Evolutionary conservation across 2,888 invertebrate genomes (phyloP).

Genomic region (Keiferia lycopersicella): DNA sequence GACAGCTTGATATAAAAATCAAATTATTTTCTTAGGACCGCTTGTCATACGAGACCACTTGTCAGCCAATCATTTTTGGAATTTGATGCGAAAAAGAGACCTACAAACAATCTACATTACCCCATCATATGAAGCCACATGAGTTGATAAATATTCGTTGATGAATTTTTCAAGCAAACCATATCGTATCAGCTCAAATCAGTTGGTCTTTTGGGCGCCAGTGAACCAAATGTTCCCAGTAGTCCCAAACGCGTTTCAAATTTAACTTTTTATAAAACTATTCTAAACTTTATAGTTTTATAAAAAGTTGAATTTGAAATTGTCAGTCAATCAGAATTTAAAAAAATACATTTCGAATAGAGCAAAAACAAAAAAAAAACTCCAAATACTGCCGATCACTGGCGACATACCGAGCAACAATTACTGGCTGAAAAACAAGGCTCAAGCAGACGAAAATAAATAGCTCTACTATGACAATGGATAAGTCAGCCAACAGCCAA

Average conservation of each 20-base stretch:
- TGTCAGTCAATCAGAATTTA: slow-evolving; percentile 1
- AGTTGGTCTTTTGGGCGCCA: too few species aligned
- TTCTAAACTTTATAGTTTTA: too few species aligned
- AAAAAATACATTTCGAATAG: slow-evolving; percentile 12
- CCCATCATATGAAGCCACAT: too few species aligned
- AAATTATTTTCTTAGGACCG: slow-evolving; percentile 45
- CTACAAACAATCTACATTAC: too few species aligned
- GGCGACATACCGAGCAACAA: slow-evolving; percentile 28
- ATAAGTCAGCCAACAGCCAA: slow-evolving; percentile 38
- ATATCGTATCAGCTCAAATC: too few species aligned
- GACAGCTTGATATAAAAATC: slow-evolving; percentile 69
- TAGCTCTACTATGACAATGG: slow-evolving; percentile 22
- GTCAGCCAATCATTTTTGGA: slow-evolving; percentile 4
- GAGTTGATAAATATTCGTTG: too few species aligned
- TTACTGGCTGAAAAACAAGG: slow-evolving; percentile 33
- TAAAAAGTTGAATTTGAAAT: slow-evolving; percentile 12
- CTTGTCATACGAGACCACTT: slow-evolving; percentile 43
- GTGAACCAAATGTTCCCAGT: too few species aligned
- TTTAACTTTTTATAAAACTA: too few species aligned
- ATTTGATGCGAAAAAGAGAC: not conserved
- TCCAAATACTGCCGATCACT: slow-evolving; percentile 10
- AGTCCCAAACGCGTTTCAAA: too few species aligned
- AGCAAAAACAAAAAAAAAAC: not conserved
- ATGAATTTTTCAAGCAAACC: too few species aligned
- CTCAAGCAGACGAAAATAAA: slow-evolving; percentile 18